These are phyloP conservation scores for Aspidapion aeneum DNA, from an alignment of 2,888 invertebrate genomes.

Conservation along the genomic window DNA sequence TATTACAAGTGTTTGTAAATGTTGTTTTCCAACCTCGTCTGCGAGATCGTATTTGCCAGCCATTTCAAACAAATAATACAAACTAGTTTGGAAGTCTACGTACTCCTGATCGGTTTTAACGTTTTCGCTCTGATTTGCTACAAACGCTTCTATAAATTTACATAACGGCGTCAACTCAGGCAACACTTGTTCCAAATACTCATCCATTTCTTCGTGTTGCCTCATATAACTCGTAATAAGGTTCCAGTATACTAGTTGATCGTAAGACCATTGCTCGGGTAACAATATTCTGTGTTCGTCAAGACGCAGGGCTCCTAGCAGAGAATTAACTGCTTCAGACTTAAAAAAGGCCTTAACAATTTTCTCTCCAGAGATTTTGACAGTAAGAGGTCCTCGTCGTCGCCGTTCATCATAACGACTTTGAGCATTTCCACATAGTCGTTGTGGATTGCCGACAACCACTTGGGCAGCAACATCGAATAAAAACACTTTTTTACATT, in stretches of 20 bases:
- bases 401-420: slow-evolving; percentile 68
- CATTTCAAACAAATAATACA: slow-evolving; percentile 55
- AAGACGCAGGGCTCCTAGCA: slow-evolving; percentile 46
- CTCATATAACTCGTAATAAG: slow-evolving; percentile 50
- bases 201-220: slow-evolving; percentile 43
- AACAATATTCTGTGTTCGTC: slow-evolving; percentile 46
- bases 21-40: slow-evolving; percentile 48
- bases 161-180: slow-evolving; percentile 56
- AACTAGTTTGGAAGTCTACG: slow-evolving; percentile 49
- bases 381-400: slow-evolving; percentile 59
- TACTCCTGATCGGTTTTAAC: slow-evolving; percentile 35
- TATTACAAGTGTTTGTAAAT: slow-evolving; percentile 26
- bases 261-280: slow-evolving; percentile 45
- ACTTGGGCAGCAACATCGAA: slow-evolving; percentile 62
- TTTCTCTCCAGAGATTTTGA: slow-evolving; percentile 52
- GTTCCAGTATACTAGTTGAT: slow-evolving; percentile 56
- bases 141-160: slow-evolving; percentile 48
- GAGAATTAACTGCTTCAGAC: slow-evolving; percentile 40
- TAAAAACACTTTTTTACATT: slow-evolving; percentile 49
- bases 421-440: slow-evolving; percentile 66
- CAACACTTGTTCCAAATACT: slow-evolving; percentile 50
- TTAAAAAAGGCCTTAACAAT: slow-evolving; percentile 55
- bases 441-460: slow-evolving; percentile 69
- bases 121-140: slow-evolving; percentile 21
- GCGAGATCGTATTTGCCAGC: slow-evolving; percentile 53